Evolutionary conservation across 92 coral and sea anemone genomes (phyloP).

Genomic region (Umimayanthus chanpuru): DNA sequence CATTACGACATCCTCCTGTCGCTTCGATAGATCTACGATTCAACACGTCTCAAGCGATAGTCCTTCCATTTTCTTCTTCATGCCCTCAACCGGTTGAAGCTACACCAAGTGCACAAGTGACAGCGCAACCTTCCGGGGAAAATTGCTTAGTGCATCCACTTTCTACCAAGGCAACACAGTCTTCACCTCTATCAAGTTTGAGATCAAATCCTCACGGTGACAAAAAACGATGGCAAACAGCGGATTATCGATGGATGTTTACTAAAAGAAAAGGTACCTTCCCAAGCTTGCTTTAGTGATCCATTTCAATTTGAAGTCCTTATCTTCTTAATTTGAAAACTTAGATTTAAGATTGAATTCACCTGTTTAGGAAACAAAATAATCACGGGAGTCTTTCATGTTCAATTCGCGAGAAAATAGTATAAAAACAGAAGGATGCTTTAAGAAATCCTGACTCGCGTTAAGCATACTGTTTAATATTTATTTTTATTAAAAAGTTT

Average conservation of each 20-base stretch:
- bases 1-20: constrained; percentile 93
- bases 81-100: constrained; percentile 40
- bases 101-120: constrained; percentile 31
- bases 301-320: neutral
- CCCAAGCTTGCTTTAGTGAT: neutral
- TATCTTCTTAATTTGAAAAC: neutral
- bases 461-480: neutral
- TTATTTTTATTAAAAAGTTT: neutral
- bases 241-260: constrained; percentile 98
- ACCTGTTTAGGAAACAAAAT: neutral
- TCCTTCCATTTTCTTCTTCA: constrained; percentile 31
- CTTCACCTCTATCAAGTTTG: constrained; percentile 26
- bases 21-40: constrained; percentile 45
- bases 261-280: constrained; percentile 88
- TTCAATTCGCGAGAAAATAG: neutral
- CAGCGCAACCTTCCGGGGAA: constrained; percentile 27
- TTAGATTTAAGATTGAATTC: neutral
- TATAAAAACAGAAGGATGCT: neutral
- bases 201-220: constrained; percentile 57
- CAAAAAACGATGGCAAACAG: constrained; percentile 98
- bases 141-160: constrained; percentile 15
- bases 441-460: neutral
- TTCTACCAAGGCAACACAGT: constrained; percentile 33
- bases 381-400: neutral
- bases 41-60: constrained; percentile 39